A percentile compares a stretch with the other conserved stretches of the same genome.
Conservation (phyloP, 2,113 vertebrate species). For the Apistogramma diplotaenia region DNA sequence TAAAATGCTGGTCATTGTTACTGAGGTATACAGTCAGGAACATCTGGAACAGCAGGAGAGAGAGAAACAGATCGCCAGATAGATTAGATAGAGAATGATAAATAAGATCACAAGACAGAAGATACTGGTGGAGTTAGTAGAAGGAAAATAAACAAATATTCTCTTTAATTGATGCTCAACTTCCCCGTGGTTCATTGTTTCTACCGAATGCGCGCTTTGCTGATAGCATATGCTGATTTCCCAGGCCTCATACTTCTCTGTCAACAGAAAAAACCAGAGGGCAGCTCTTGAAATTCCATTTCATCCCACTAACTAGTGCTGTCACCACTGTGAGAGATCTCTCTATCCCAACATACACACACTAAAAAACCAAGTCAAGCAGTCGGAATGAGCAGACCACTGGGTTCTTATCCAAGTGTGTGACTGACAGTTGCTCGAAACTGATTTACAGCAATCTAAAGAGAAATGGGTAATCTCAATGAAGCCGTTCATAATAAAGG, state of each 20-base stretch:
- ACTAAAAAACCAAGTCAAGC: neutral
- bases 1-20: slow-evolving; percentile 98
- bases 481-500: slow-evolving; percentile 7
- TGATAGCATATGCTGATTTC: slow-evolving; percentile 19
- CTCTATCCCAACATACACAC: neutral
- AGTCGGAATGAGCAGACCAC: neutral
- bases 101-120: neutral
- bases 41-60: slow-evolving; percentile 80
- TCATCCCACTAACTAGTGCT: slow-evolving; percentile 22
- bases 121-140: neutral
- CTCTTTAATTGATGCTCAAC: neutral
- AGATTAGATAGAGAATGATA: slow-evolving; percentile 15
- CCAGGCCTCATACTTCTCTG: slow-evolving; percentile 30
- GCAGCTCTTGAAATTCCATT: slow-evolving; percentile 42
- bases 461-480: neutral
- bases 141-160: neutral
- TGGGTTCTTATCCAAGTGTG: slow-evolving; percentile 10
- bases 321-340: slow-evolving; percentile 40
- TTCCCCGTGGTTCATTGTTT: neutral
- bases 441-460: neutral
- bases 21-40: slow-evolving; percentile 98
- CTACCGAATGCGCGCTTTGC: neutral
- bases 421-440: slow-evolving; percentile 16
- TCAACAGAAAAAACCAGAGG: slow-evolving; percentile 42
- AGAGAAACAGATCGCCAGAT: neutral